Conservation (phyloP, 2,797 vertebrate species). For the Limnodromus scolopaceus region DNA sequence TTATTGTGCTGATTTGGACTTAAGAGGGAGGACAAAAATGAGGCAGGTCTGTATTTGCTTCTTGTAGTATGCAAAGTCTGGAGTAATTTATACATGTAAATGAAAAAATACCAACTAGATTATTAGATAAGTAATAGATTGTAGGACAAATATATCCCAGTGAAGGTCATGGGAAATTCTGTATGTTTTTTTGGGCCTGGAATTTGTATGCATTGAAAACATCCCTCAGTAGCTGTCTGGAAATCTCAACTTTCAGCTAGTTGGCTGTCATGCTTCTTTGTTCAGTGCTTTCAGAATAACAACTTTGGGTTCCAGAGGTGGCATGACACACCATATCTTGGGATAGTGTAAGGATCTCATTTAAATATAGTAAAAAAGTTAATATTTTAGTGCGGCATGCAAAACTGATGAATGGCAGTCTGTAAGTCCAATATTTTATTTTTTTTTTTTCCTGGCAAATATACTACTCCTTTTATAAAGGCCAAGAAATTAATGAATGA, state of each 20-base stretch:
- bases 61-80: background rate
- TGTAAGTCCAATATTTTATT: background rate
- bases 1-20: background rate
- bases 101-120: background rate
- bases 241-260: constrained; percentile 8
- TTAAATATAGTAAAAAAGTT: constrained; percentile 62
- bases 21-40: background rate
- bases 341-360: constrained; percentile 12
- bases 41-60: background rate
- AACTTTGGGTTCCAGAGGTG: background rate
- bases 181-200: background rate
- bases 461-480: constrained; percentile 72
- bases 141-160: background rate
- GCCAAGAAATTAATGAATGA: constrained; percentile 78
- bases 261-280: background rate
- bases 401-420: constrained; percentile 61
- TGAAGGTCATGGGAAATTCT: background rate
- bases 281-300: constrained; percentile 30
- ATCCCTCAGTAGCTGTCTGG: background rate
- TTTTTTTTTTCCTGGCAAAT: constrained; percentile 43
- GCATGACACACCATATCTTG: background rate
- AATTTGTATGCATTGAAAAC: background rate
- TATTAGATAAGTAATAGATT: background rate
- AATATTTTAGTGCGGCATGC: constrained; percentile 58
- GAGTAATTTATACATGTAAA: background rate